phyloP scores from a whole-genome alignment of 2,113 vertebrate species.

The Cottus gobio region DNA sequence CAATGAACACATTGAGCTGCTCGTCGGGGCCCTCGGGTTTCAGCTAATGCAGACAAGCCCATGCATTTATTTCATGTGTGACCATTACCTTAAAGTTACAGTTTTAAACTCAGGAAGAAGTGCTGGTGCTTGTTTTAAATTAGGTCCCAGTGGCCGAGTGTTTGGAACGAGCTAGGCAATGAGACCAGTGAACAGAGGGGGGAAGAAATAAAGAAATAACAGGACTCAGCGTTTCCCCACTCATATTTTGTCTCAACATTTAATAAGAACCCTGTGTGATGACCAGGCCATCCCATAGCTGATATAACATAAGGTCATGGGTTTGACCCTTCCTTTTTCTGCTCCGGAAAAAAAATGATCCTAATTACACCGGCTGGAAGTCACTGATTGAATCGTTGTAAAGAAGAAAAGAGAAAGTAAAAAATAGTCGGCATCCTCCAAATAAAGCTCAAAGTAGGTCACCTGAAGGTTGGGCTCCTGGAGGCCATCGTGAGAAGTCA shows the following conservation, averaged over 20 bases:
- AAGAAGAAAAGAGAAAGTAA: background rate
- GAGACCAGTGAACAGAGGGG: slow-evolving; percentile 1
- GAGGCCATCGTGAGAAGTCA: background rate
- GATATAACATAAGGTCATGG: slow-evolving; percentile 24
- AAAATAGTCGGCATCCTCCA: background rate
- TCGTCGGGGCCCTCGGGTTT: slow-evolving; percentile 22
- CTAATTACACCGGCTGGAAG: slow-evolving; percentile 53
- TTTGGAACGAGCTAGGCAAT: slow-evolving; percentile 47
- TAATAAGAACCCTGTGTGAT: slow-evolving; percentile 49
- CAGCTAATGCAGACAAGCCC: slow-evolving; percentile 1
- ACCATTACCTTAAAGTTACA: slow-evolving; percentile 51
- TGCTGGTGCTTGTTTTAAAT: slow-evolving; percentile 41
- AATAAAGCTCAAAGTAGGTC: slow-evolving; percentile 44
- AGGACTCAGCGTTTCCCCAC: slow-evolving; percentile 43
- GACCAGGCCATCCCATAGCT: slow-evolving; percentile 32
- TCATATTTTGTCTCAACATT: slow-evolving; percentile 47
- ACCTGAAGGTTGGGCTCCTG: slow-evolving; percentile 7
- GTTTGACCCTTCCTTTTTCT: slow-evolving; percentile 20
- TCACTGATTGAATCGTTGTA: slow-evolving; percentile 53
- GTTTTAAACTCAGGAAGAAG: slow-evolving; percentile 32
- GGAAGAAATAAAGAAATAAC: slow-evolving; percentile 6
- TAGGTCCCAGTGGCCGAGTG: slow-evolving; percentile 53
- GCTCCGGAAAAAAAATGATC: slow-evolving; percentile 31
- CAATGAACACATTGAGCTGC: slow-evolving; percentile 1
- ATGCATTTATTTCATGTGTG: slow-evolving; percentile 36